Percentiles rank a stretch among this genome's conserved stretches.
Evolutionary conservation across 2,888 invertebrate species (phyloP).

Genomic region (Hyles lineata): DNA sequence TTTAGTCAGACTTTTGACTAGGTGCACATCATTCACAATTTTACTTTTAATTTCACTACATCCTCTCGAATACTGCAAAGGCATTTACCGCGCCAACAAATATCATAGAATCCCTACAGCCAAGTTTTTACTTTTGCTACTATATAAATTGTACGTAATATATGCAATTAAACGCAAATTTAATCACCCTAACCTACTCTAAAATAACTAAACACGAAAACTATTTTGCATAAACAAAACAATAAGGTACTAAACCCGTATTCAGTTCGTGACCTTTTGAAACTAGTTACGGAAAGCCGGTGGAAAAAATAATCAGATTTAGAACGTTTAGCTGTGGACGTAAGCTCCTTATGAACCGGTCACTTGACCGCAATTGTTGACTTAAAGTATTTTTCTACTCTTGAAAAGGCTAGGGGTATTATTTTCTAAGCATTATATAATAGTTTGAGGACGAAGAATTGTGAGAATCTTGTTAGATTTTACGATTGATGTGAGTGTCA

Average conservation of each 20-base stretch:
- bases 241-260: background rate
- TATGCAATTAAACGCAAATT: no score
- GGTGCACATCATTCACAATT: no score
- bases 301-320: constrained; percentile 67
- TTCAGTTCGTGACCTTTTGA: constrained; percentile 35
- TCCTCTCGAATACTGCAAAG: no score
- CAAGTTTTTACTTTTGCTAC: no score
- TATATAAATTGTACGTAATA: no score
- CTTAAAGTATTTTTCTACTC: constrained; percentile 30
- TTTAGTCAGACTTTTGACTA: no score
- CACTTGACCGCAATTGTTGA: constrained; percentile 70
- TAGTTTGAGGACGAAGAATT: background rate
- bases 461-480: background rate
- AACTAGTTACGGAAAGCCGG: constrained; percentile 48
- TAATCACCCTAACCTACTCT: no score
- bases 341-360: constrained; percentile 66
- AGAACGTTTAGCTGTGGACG: constrained; percentile 60
- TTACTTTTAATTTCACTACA: no score
- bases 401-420: constrained; percentile 8
- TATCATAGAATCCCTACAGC: no score
- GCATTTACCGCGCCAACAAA: no score
- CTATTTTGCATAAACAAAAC: constrained; percentile 15
- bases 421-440: background rate
- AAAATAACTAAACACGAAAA: background rate
- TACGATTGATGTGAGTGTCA: background rate